phyloP scores from a whole-genome alignment of 1,140 invertebrate species.

The Hycleus cichorii region DNA sequence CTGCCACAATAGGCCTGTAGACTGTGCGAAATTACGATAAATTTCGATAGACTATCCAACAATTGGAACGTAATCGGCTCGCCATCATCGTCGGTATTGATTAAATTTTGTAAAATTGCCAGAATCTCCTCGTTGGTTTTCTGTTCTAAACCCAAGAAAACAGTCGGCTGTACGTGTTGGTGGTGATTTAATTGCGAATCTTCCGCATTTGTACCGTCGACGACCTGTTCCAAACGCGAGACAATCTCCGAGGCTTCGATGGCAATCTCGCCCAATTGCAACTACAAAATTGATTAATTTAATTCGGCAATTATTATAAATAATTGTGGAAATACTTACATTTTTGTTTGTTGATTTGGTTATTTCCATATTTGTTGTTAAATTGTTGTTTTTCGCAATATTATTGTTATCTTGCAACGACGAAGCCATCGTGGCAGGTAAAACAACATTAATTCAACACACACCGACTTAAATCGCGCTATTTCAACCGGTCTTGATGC shows the following conservation, averaged over 20 bases:
- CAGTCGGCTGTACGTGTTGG: conserved; percentile 29
- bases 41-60: conserved; percentile 53
- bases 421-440: conserved; percentile 28
- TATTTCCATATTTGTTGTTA: conserved; percentile 19
- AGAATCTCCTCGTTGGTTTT: conserved; percentile 37
- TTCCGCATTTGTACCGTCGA: conserved; percentile 27
- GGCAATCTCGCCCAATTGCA: conserved; percentile 37
- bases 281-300: conserved; percentile 19
- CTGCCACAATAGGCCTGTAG: conserved; percentile 65
- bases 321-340: conserved; percentile 8
- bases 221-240: conserved; percentile 38
- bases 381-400: conserved; percentile 14
- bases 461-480: too few relatives aligned
- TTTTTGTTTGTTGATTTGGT: conserved; percentile 16
- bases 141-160: conserved; percentile 37
- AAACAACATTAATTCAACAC: neutral
- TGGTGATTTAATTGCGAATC: neutral
- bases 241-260: conserved; percentile 41
- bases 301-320: neutral
- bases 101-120: conserved; percentile 33
- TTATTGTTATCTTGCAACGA: conserved; percentile 19
- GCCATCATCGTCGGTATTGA: conserved; percentile 44
- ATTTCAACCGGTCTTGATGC: too few relatives aligned
- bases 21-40: conserved; percentile 66
- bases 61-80: conserved; percentile 44